Evolutionary conservation across 2,113 vertebrate genomes (phyloP).

Genomic region (Spheniscus mendiculus): DNA sequence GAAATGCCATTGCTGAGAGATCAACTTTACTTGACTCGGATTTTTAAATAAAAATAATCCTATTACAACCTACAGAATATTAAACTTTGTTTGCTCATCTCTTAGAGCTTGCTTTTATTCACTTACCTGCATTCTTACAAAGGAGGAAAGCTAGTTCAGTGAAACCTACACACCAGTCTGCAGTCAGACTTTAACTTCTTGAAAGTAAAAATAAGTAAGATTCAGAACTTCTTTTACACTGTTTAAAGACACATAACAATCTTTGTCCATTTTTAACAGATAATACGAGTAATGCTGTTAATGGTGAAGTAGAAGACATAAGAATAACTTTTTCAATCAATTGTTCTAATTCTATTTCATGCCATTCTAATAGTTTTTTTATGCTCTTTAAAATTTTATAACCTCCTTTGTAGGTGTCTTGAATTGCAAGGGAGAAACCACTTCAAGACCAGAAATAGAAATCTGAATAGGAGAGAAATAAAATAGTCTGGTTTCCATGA

Average conservation of each 20-base stretch:
- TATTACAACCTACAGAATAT: background rate
- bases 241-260: background rate
- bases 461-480: background rate
- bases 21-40: background rate
- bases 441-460: background rate
- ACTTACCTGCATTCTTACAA: background rate
- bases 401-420: background rate
- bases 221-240: background rate
- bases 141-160: background rate
- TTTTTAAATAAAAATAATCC: background rate
- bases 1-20: background rate
- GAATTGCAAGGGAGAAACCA: background rate
- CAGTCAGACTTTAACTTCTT: background rate
- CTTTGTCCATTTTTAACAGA: background rate
- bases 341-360: slow-evolving; percentile 40
- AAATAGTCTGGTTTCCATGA: background rate
- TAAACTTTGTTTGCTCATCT: background rate
- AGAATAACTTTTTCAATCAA: slow-evolving; percentile 14
- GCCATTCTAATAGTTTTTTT: slow-evolving; percentile 1
- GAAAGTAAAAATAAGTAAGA: slow-evolving; percentile 11
- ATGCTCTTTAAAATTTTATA: slow-evolving; percentile 36
- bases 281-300: background rate
- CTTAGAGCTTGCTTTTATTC: background rate
- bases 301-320: background rate
- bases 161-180: background rate